Percentiles rank a stretch among this genome's conserved stretches.
phyloP scores from a whole-genome alignment of 2,888 invertebrate genomes.

The Microplitis deprimator region DNA sequence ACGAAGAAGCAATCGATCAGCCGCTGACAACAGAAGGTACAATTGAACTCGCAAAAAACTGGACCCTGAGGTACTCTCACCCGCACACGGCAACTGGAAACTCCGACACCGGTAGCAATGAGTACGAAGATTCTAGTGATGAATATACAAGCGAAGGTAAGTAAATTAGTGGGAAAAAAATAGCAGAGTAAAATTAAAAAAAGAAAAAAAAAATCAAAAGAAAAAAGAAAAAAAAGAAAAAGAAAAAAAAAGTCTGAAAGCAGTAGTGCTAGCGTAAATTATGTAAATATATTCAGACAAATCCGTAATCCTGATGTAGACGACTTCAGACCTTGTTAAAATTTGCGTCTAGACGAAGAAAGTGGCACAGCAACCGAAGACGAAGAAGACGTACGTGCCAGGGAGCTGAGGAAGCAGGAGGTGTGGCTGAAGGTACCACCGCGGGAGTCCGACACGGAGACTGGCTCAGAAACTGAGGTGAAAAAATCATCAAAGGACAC shows the following conservation, averaged over 20 bases:
- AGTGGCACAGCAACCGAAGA: conserved; percentile 83
- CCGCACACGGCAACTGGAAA: conserved; percentile 63
- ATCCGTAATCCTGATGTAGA: conserved; percentile 55
- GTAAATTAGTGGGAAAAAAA: conserved; percentile 37
- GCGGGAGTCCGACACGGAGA: conserved; percentile 77
- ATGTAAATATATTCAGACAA: conserved; percentile 53
- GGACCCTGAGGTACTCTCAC: conserved; percentile 76
- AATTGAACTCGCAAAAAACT: conserved; percentile 79
- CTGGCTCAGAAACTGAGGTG: conserved; percentile 83
- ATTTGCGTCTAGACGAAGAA: conserved; percentile 74
- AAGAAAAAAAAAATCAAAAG: conserved; percentile 43
- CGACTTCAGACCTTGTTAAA: conserved; percentile 57
- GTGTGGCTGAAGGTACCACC: conserved; percentile 78
- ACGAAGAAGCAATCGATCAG: conserved; percentile 80
- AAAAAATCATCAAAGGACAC: conserved; percentile 63
- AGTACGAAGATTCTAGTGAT: conserved; percentile 71
- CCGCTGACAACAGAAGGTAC: conserved; percentile 79
- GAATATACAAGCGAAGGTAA: conserved; percentile 70
- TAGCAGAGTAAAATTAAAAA: conserved; percentile 39
- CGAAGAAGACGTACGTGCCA: conserved; percentile 79
- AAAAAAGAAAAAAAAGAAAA: conserved; percentile 48
- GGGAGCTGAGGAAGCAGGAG: conserved; percentile 79
- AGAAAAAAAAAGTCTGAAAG: conserved; percentile 41
- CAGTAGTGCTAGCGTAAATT: conserved; percentile 28
- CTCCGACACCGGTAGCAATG: conserved; percentile 73